Evolutionary conservation across 2,113 vertebrate species (phyloP).

Genomic region (Microtus ochrogaster): DNA sequence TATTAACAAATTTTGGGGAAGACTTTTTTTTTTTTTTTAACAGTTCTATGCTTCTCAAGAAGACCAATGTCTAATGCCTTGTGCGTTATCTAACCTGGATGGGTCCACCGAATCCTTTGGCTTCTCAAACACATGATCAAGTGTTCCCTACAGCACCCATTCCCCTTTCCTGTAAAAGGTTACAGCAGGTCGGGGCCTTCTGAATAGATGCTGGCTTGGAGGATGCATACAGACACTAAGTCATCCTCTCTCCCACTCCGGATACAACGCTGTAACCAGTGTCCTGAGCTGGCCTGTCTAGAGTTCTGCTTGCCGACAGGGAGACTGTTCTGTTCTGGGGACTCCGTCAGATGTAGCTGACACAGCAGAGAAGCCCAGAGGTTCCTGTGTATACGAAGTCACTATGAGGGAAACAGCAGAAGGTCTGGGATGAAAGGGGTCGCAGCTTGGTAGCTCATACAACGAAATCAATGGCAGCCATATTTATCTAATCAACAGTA

Average conservation of each 20-base stretch:
- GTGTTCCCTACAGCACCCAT: no score
- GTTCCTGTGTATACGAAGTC: neutral
- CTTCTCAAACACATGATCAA: neutral
- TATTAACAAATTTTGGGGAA: neutral
- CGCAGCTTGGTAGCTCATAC: neutral
- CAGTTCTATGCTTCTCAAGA: neutral
- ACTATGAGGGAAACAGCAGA: neutral
- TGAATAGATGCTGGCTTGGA: neutral
- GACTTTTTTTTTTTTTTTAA: neutral
- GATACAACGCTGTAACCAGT: neutral
- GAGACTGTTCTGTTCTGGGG: neutral
- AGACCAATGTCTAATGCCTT: neutral
- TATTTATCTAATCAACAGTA: slow-evolving; percentile 1
- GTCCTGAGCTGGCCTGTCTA: neutral
- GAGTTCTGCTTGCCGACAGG: neutral
- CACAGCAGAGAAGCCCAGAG: neutral
- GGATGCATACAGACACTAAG: neutral
- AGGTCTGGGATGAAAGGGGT: slow-evolving; percentile 30
- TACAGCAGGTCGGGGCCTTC: neutral
- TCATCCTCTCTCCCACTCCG: neutral
- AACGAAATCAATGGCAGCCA: neutral
- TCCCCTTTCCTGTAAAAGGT: neutral
- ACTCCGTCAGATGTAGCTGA: neutral
- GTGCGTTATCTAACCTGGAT: neutral
- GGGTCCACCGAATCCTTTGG: neutral